Evolutionary conservation across 2,113 vertebrate species (phyloP).

Genomic region (Microtus pennsylvanicus): DNA sequence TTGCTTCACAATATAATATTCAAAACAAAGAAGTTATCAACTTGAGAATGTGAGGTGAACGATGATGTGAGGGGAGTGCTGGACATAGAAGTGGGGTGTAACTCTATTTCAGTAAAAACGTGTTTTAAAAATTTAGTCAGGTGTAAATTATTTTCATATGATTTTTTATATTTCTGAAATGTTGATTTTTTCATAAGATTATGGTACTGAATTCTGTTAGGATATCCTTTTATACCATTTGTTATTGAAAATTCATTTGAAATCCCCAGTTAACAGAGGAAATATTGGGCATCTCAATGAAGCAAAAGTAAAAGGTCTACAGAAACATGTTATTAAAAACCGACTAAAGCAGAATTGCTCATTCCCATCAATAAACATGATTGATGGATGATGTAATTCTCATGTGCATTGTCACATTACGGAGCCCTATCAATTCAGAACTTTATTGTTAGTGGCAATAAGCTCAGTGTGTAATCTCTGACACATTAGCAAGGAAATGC

Average conservation of each 20-base stretch:
- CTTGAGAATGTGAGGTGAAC: not conserved
- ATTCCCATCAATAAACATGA: slow-evolving; percentile 52
- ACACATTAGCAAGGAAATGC: slow-evolving; percentile 71
- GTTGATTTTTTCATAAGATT: not conserved
- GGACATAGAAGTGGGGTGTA: not conserved
- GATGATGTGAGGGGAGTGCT: accelerated
- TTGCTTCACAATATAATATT: not conserved
- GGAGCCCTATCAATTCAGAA: slow-evolving; percentile 61
- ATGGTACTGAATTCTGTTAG: not conserved
- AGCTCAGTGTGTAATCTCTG: slow-evolving; percentile 59
- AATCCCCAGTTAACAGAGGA: slow-evolving; percentile 18
- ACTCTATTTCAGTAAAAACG: not conserved
- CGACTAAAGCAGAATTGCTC: slow-evolving; percentile 41
- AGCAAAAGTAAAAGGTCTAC: slow-evolving; percentile 35
- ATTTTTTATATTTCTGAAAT: not conserved
- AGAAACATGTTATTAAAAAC: slow-evolving; percentile 48
- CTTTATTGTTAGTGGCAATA: slow-evolving; percentile 69
- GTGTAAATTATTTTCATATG: not conserved
- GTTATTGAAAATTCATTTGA: slow-evolving; percentile 32
- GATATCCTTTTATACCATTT: not conserved
- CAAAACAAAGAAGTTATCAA: not conserved
- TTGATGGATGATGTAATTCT: slow-evolving; percentile 51
- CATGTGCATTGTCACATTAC: slow-evolving; percentile 53
- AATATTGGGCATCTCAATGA: not conserved
- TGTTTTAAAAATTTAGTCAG: not conserved